Evolutionary conservation across 2,888 invertebrate species (phyloP).

Genomic region (Chesias legatella): DNA sequence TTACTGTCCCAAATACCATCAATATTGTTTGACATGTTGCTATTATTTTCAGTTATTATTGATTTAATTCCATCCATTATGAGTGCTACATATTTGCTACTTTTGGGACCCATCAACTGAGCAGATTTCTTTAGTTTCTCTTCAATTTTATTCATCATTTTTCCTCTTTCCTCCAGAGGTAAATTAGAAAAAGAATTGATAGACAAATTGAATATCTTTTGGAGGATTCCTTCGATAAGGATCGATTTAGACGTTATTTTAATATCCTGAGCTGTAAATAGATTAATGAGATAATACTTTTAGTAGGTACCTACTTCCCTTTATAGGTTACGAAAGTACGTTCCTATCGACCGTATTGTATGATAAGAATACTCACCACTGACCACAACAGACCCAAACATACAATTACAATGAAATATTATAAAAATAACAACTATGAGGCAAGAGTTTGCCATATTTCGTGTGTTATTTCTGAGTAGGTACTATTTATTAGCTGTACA

Average conservation of each 20-base stretch:
- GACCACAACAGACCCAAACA: not conserved
- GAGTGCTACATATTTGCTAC: constrained; percentile 44
- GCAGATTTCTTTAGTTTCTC: constrained; percentile 39
- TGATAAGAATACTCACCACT: no score
- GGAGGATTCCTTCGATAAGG: constrained; percentile 36
- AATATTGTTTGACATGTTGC: not conserved
- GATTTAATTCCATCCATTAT: constrained; percentile 53
- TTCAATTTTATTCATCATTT: constrained; percentile 37
- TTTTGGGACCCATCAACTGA: constrained; percentile 34
- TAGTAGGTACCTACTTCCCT: no score
- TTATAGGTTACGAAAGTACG: no score
- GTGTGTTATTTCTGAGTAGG: constrained; percentile 6
- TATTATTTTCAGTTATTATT: constrained; percentile 25
- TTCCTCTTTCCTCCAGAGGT: constrained; percentile 27
- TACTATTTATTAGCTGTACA: not conserved
- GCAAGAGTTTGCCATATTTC: constrained; percentile 9
- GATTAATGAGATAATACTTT: no score
- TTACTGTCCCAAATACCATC: not conserved
- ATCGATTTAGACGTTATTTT: constrained; percentile 18
- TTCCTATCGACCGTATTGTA: no score
- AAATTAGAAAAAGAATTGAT: constrained; percentile 30
- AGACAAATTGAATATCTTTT: constrained; percentile 42
- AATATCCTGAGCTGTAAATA: constrained; percentile 7
- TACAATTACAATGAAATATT: constrained; percentile 9
- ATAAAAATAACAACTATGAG: constrained; percentile 6